Evolutionary conservation across 2,888 invertebrate genomes (phyloP).

Genomic region (Noctua janthina): DNA sequence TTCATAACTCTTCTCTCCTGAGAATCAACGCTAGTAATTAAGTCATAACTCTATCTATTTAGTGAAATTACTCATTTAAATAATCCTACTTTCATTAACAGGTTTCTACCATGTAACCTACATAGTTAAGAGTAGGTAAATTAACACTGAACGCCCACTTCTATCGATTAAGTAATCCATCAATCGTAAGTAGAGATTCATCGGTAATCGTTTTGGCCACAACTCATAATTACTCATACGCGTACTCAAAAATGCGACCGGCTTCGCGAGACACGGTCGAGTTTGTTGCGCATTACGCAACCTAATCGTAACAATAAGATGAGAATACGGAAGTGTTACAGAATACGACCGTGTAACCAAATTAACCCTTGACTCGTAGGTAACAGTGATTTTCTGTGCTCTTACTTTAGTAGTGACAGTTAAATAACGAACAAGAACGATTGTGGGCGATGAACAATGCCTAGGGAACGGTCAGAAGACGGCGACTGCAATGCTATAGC

Average conservation of each 20-base stretch:
- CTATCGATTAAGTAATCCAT: slow-evolving; percentile 54
- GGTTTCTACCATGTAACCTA: slow-evolving; percentile 51
- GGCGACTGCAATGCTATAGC: slow-evolving; percentile 87
- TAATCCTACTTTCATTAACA: slow-evolving; percentile 38
- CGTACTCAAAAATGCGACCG: slow-evolving; percentile 41
- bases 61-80: slow-evolving; percentile 51
- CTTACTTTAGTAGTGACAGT: slow-evolving; percentile 83
- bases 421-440: slow-evolving; percentile 78
- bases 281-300: slow-evolving; percentile 72
- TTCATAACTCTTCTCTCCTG: not conserved
- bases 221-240: slow-evolving; percentile 48
- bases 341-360: slow-evolving; percentile 73
- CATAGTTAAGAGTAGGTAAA: slow-evolving; percentile 27
- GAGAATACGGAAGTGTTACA: slow-evolving; percentile 73
- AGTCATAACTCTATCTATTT: slow-evolving; percentile 12
- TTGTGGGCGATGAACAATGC: slow-evolving; percentile 78
- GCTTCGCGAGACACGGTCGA: slow-evolving; percentile 67
- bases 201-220: slow-evolving; percentile 40
- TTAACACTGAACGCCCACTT: slow-evolving; percentile 14
- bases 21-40: slow-evolving; percentile 17
- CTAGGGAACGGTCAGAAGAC: slow-evolving; percentile 80
- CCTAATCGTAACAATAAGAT: slow-evolving; percentile 69
- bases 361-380: slow-evolving; percentile 73
- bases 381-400: slow-evolving; percentile 83
- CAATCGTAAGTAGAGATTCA: slow-evolving; percentile 31